Base-by-base conservation (phyloP, 1,140 invertebrate species). In the Tyrophagus putrescentiae region DNA sequence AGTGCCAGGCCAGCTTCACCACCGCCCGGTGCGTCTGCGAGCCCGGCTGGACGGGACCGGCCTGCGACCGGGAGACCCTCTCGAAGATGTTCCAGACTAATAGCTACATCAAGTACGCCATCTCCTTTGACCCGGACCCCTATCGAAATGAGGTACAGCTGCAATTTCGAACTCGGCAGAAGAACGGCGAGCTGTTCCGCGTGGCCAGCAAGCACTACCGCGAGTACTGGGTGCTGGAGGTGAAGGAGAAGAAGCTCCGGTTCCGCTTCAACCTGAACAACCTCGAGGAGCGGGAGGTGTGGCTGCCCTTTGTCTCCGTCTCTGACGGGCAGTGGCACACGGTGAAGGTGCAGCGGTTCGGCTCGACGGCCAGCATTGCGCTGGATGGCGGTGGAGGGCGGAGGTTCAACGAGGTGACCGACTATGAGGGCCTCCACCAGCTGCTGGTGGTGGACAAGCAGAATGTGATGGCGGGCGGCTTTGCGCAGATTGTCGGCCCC, bases 281-380 rank as follows among this genome's bases (percentile, higher is more conserved):
- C 28, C 85, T 85, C 7, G 85, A 92, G 72, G 86, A 95, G 72
- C 79, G 82, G 66, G 84, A 89, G 69, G 82, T 96, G 58, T 91
- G 87, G 83, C 74, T 98, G 11, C 87, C 84, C 57, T 81, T 85
- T 31, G 83, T 94, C 16, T 79, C 82, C 2, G 90, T 95, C 1
- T 87, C 92, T 69, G 91, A 98, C 73, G 94, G 94, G 11, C 89
- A 94, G 67, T 97, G 93, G 93, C 94, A 98, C 70, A 87, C 86
- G 7, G 89, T 91, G 0, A 79, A 84, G 64, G 77, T 79, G 0
- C 72, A 71, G 18, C 79, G 94, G 60, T 91, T 88, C 65, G 92
- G 93, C 33, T 91, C 87, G 33, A 87, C 89, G 5, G 90, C 93
- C n/a, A 89, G 84, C 11, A 72, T 98, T 42, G 87, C 89, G 69